Evolutionary conservation across 2,113 vertebrate genomes (phyloP).

Genomic region (Passer domesticus): DNA sequence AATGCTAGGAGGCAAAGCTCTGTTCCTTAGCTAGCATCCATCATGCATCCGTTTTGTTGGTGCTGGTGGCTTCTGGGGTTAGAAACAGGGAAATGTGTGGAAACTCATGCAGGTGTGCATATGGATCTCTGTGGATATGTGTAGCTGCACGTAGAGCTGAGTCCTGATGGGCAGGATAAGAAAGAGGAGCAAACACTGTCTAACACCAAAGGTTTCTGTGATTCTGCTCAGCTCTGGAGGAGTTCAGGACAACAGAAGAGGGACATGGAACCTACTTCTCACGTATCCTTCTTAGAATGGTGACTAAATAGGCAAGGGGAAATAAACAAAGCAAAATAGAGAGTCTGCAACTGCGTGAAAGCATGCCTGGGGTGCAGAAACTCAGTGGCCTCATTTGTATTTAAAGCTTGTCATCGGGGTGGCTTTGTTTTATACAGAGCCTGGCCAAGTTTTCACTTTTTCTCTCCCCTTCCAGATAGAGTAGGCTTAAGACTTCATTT

Average conservation of each 20-base stretch:
- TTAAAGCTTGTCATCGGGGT: not conserved
- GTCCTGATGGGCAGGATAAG: not conserved
- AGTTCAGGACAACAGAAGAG: not conserved
- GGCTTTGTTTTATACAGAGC: not conserved
- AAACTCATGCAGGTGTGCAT: accelerated
- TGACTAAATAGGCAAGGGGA: not conserved
- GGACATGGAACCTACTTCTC: not conserved
- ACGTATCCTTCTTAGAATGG: not conserved
- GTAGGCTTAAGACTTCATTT: not conserved
- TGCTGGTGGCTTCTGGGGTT: not conserved
- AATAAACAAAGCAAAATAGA: not conserved
- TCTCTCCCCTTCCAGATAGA: not conserved
- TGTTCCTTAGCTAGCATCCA: not conserved
- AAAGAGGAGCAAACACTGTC: not conserved
- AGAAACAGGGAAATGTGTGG: not conserved
- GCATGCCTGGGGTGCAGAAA: not conserved
- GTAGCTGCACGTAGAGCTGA: not conserved
- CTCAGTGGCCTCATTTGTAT: not conserved
- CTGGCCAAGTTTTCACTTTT: not conserved
- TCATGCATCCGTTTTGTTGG: not conserved
- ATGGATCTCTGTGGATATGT: not conserved
- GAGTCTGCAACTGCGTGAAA: not conserved
- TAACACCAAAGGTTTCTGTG: not conserved
- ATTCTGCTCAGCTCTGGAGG: not conserved
- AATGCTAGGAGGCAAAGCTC: not conserved